These are phyloP conservation scores for Gastrophryne carolinensis DNA, from an alignment of 2,797 vertebrate species.

Conservation along the genomic window DNA sequence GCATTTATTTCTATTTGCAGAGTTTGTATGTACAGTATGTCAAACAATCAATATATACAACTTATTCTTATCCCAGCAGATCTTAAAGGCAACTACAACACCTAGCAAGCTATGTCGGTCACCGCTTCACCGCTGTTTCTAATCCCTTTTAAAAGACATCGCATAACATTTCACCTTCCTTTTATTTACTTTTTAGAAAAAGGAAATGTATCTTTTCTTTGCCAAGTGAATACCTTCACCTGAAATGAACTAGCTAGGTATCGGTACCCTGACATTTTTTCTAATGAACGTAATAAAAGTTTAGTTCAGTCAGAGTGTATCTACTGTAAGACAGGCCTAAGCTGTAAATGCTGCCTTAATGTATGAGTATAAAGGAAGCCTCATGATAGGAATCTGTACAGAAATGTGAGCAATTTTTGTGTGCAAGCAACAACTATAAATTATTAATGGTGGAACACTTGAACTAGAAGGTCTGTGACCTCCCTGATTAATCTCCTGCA, in stretches of 20 bases:
- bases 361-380: not conserved
- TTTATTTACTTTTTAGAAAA: slow-evolving; percentile 25
- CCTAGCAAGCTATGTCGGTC: not conserved
- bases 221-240: slow-evolving; percentile 29
- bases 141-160: not conserved
- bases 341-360: not conserved
- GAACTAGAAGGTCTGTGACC: slow-evolving; percentile 39
- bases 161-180: not conserved
- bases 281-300: not conserved
- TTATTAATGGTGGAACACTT: slow-evolving; percentile 26
- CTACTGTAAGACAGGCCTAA: slow-evolving; percentile 1
- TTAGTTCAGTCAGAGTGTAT: not conserved
- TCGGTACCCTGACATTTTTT: not conserved
- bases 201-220: slow-evolving; percentile 2
- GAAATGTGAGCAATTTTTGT: slow-evolving; percentile 39
- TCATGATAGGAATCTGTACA: slow-evolving; percentile 30
- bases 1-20: no score
- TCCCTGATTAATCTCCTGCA: slow-evolving; percentile 42
- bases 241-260: slow-evolving; percentile 24
- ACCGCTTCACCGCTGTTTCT: not conserved
- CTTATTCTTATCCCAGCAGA: not conserved
- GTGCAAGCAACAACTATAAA: slow-evolving; percentile 24
- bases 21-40: no score
- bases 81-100: not conserved
- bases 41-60: no score